phyloP scores from a whole-genome alignment of 2,797 vertebrate species.

The Arctocebus calabarensis region DNA sequence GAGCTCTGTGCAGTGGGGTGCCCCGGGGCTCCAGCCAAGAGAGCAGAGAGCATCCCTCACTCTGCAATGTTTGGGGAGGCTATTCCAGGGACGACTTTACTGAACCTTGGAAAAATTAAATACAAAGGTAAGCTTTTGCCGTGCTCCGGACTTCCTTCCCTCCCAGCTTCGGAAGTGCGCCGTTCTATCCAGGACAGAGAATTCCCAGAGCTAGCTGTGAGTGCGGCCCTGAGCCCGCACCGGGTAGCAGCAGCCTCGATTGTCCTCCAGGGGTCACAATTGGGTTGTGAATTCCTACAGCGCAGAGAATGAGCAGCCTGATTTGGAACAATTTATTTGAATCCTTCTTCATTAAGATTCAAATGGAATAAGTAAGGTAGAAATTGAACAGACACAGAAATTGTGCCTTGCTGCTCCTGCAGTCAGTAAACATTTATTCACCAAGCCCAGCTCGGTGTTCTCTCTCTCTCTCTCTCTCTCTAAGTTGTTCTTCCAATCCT shows the following conservation, averaged over 20 bases:
- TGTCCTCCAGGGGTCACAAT: slow-evolving; percentile 91
- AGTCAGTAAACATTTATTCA: slow-evolving; percentile 90
- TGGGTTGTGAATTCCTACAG: slow-evolving; percentile 86
- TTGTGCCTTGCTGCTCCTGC: slow-evolving; percentile 84
- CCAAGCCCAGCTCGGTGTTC: slow-evolving; percentile 72
- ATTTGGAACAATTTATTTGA: slow-evolving; percentile 85
- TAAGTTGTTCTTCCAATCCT: slow-evolving; percentile 80
- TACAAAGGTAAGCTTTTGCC: neutral
- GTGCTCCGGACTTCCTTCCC: accelerated
- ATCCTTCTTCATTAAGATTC: slow-evolving; percentile 89
- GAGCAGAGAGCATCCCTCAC: too few relatives aligned
- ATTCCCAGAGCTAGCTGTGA: neutral
- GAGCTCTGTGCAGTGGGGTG: accelerated
- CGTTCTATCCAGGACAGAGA: neutral
- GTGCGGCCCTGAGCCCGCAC: neutral
- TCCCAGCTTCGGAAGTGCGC: neutral
- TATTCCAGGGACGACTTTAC: neutral
- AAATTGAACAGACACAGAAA: slow-evolving; percentile 88
- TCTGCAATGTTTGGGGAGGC: neutral
- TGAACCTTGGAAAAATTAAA: neutral
- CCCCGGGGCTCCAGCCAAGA: too few relatives aligned
- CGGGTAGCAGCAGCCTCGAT: slow-evolving; percentile 65
- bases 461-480: slow-evolving; percentile 30
- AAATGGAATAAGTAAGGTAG: slow-evolving; percentile 87
- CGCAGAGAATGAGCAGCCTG: slow-evolving; percentile 78